These are phyloP conservation scores for Microctenopoma lineatum DNA, from an alignment of 2,797 vertebrate species.

Conservation along the genomic window DNA sequence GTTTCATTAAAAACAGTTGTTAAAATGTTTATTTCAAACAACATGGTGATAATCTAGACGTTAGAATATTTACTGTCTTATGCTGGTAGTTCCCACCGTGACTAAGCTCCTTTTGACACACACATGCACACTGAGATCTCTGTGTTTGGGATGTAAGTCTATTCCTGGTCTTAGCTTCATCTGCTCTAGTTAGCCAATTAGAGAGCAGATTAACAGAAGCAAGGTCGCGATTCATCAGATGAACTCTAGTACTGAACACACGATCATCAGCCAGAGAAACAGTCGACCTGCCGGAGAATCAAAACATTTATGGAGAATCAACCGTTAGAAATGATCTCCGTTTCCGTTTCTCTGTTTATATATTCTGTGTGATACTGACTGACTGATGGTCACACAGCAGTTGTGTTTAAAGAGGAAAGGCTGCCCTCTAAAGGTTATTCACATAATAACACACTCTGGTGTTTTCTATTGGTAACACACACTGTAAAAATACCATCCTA, in stretches of 20 bases:
- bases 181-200: conserved; percentile 63
- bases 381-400: too few species aligned
- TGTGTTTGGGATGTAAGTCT: conserved; percentile 13
- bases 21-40: background rate
- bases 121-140: background rate
- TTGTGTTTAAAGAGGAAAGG: too few species aligned
- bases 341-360: background rate
- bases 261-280: background rate
- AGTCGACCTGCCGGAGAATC: background rate
- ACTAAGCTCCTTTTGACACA: background rate
- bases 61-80: background rate
- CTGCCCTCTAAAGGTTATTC: too few species aligned
- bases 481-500: too few species aligned
- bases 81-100: background rate
- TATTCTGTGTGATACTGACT: too few species aligned
- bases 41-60: background rate
- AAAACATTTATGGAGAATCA: background rate
- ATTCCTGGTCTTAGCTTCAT: conserved; percentile 47
- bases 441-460: too few species aligned
- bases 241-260: background rate
- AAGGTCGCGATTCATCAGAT: conserved; percentile 3
- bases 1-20: too few species aligned
- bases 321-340: too few species aligned
- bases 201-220: conserved; percentile 49
- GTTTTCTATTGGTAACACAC: too few species aligned